Evolutionary conservation across 1,140 invertebrate species (phyloP), one percentile per base, ranked within the genome.

Genomic region (Zaprionus ornatus): DNA sequence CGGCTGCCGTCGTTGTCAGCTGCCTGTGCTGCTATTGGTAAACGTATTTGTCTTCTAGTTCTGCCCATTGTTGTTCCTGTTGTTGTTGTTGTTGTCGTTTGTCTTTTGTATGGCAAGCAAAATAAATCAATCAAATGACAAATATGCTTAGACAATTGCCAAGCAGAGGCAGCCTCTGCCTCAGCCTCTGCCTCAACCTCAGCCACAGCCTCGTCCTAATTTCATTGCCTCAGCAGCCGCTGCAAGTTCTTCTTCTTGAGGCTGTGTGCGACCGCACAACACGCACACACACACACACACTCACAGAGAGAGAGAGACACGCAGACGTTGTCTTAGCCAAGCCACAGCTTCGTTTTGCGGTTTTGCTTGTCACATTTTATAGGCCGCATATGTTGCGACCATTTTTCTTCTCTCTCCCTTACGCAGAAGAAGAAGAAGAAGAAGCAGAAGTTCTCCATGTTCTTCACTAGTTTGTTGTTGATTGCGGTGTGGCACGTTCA

Each of bases 71-170:
- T 55, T 55, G 37, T 55, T 32, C 7, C 17, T 23, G n/a, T 48
- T 32, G n/a, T 45, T n/a, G n/a, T n/a, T 13, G 17, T 50, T 62
- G 37, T 21, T 48, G 27, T 57, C 67, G 35, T 61, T 60, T 78
- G 69, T 80, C 74, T 75, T 87, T 70, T 75, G 66, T 71, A 67
- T 72, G 68, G 79, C 81, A 80, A 71, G 45, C 62, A 76, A 64
- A 87, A 90, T 90, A 90, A 90, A 90, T 90, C 86, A 90, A 90
- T 90, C 86, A 90, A 82, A 90, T 86, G 86, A 80, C 86, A 90
- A 90, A 90, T 90, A 90, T 90, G 86, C 86, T 90, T 77, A 80
- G 82, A 83, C 86, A 90, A 90, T 90, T 90, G 86, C 82, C 77
- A 86, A 70, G 71, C 71, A 79, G 82, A 86, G 71, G 73, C 56